phyloP scores from a whole-genome alignment of 2,113 vertebrate genomes.

The Seriola rivoliana region DNA sequence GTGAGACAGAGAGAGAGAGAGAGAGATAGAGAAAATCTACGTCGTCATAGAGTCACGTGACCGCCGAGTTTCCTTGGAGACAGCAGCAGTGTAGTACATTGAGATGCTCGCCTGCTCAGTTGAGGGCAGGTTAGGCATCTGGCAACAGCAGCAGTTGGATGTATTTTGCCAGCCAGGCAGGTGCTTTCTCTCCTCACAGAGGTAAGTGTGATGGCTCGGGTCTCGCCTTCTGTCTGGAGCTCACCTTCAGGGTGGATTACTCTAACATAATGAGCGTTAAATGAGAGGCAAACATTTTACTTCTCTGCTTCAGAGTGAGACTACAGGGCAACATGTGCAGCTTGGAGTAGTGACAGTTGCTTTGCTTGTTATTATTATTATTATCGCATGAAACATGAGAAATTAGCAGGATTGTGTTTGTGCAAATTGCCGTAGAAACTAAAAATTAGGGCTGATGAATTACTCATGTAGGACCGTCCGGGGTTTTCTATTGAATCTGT shows the following conservation, averaged over 20 bases:
- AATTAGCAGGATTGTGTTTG: conserved; percentile 10
- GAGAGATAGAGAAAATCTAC: conserved; percentile 57
- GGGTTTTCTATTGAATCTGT: conserved; percentile 29
- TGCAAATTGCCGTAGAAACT: background rate
- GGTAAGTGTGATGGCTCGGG: conserved; percentile 62
- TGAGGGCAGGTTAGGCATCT: conserved; percentile 77
- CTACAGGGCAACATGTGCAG: conserved; percentile 35
- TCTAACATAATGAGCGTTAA: background rate
- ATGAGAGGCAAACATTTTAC: conserved; percentile 29
- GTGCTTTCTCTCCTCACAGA: conserved; percentile 69
- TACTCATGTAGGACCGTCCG: background rate
- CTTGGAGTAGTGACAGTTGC: conserved; percentile 9
- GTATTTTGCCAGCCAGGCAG: conserved; percentile 73
- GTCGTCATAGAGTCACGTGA: conserved; percentile 83
- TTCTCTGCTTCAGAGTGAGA: conserved; percentile 1
- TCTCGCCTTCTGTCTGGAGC: conserved; percentile 35
- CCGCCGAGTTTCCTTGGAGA: conserved; percentile 89
- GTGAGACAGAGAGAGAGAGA: conserved; percentile 39
- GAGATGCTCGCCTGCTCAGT: conserved; percentile 83
- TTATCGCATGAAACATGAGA: background rate
- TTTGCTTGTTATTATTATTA: background rate
- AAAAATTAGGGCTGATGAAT: conserved; percentile 17
- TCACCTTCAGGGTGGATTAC: conserved; percentile 18
- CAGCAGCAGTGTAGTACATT: conserved; percentile 82
- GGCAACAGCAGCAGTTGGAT: conserved; percentile 76